Base-by-base conservation (phyloP, 2,113 vertebrate genomes). In the Corydoras sp. region DNA sequence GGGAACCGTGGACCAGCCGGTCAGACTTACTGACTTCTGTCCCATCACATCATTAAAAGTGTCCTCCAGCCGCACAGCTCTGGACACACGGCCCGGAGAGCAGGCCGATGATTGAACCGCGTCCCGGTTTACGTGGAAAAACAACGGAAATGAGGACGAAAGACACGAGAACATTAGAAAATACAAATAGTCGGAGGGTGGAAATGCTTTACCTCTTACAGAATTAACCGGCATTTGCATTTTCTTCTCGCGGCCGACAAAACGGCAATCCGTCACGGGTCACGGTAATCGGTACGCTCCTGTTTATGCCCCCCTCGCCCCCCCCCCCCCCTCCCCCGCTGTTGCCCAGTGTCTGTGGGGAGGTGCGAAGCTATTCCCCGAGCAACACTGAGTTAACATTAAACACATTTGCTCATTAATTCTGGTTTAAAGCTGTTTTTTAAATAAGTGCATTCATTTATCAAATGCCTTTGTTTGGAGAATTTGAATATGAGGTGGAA, bases 321-420 rank as follows among this genome's bases (percentile, higher is more conserved):
- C 18, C 18, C 1, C 18, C 18, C 18, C 18, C 18, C 18, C 2
- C n/a, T n/a, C n/a, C n/a, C n/a, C n/a, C n/a, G n/a, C 74, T 56
- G 66, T 53, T 10, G 49, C 63, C 71, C 43, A 0, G 62, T 68
- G 72, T 65, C 75, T 68, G 55, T 51, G 31, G 60, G 15, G 72
- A 74, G 58, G 59, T 68, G 59, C 53, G 48, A 66, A 71, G 68
- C 64, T 15, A 50, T 74, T 79, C 74, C 68, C 71, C 29, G 64
- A 68, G 31, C 31, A 58, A 75, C 64, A 67, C 73, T 60, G 74
- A 76, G 63, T 68, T 74, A 70, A 63, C 59, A 24, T 71, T 70
- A 74, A 79, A 77, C 31, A 30, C 64, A 77, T 79, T 71, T 71
- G 59, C 64, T 78, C 72, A 75, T 71, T 75, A 78, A 48, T 58